Conservation (phyloP, 2,797 vertebrate genomes). For the Siniperca obscura region DNA sequence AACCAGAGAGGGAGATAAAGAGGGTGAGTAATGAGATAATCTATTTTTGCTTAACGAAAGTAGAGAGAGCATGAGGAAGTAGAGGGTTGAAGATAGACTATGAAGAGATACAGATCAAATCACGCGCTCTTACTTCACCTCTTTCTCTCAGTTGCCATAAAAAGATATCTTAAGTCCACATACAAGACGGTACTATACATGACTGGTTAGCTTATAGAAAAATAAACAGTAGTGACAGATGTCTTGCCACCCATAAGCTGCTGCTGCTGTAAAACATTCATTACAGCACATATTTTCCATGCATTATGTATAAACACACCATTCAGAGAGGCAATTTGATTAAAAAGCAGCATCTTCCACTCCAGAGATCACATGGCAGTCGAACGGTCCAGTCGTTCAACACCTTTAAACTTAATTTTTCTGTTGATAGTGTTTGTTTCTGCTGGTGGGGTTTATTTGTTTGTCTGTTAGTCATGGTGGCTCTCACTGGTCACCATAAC, state of each 20-base stretch:
- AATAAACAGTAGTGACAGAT: conserved; percentile 4
- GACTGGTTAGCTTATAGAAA: background rate
- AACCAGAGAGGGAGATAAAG: conserved; percentile 45
- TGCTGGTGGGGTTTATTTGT: background rate
- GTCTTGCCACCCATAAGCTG: conserved; percentile 5
- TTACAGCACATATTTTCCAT: background rate
- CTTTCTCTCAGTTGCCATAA: conserved; percentile 22
- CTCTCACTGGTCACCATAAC: background rate
- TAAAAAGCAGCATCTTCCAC: background rate
- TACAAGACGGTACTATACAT: background rate
- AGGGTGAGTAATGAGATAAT: conserved; percentile 42
- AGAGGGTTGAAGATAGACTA: conserved; percentile 6
- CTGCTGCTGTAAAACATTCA: background rate
- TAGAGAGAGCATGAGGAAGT: conserved; percentile 36
- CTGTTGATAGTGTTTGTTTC: background rate
- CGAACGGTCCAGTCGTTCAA: background rate
- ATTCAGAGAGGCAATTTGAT: background rate
- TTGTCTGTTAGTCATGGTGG: background rate
- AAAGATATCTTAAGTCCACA: conserved; percentile 18
- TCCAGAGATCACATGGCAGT: conserved; percentile 1
- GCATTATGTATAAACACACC: background rate
- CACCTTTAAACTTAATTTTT: background rate
- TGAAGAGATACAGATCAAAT: conserved; percentile 44
- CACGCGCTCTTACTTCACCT: conserved; percentile 23
- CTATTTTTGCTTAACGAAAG: conserved; percentile 46